A percentile compares a stretch with the other conserved stretches of the same genome.
These are phyloP conservation scores for Chrysocyon brachyurus DNA, from an alignment of 2,797 vertebrate species.

Conservation along the genomic window DNA sequence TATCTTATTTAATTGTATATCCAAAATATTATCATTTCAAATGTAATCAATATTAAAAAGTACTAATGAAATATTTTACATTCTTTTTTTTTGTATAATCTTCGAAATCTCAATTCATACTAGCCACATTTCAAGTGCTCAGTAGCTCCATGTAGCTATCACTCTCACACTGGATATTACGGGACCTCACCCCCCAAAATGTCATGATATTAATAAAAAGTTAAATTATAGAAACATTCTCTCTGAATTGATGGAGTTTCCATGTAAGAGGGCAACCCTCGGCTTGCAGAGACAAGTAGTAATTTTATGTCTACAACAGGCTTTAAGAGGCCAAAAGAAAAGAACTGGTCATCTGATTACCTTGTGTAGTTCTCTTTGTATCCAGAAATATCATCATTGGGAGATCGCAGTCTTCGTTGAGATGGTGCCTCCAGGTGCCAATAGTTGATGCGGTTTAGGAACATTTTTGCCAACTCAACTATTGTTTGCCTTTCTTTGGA, in stretches of 20 bases:
- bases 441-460: constrained; percentile 99
- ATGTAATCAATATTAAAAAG: neutral
- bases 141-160: accelerated
- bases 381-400: constrained; percentile 94
- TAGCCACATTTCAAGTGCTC: neutral
- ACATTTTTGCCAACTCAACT: constrained; percentile 98
- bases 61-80: neutral
- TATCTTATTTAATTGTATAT: neutral
- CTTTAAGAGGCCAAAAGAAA: neutral
- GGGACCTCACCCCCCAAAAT: neutral
- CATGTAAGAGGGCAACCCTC: neutral
- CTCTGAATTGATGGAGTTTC: neutral
- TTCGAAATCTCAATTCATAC: neutral
- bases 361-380: constrained; percentile 99
- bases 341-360: constrained; percentile 85
- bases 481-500: constrained; percentile 98
- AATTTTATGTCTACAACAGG: neutral
- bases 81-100: neutral
- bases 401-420: constrained; percentile 94
- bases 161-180: accelerated
- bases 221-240: neutral
- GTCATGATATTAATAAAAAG: neutral
- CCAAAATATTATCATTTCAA: constrained; percentile 25
- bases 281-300: neutral
- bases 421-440: constrained; percentile 99